Evolutionary conservation across 1,140 invertebrate species (phyloP).

Genomic region (Trialeurodes vaporariorum): DNA sequence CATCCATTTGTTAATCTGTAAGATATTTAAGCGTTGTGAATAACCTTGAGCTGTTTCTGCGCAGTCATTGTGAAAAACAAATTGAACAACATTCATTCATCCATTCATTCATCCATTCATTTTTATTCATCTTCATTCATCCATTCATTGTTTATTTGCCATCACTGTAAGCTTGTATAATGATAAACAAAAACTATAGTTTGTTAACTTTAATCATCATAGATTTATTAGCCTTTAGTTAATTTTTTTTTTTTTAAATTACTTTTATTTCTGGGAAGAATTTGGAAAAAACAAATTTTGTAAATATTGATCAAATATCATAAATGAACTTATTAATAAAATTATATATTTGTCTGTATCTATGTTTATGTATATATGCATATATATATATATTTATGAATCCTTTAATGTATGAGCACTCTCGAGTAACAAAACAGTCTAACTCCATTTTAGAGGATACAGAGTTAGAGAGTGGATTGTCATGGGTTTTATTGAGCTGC

Average conservation of each 20-base stretch:
- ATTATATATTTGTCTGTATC: not conserved
- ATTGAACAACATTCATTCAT: not conserved
- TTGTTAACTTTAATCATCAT: not conserved
- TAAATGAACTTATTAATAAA: not conserved
- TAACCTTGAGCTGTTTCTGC: not conserved
- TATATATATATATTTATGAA: not conserved
- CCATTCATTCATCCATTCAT: not conserved
- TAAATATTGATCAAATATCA: not conserved
- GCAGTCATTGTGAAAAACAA: not conserved
- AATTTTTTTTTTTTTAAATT: not conserved
- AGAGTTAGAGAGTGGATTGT: too few relatives aligned
- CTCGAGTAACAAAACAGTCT: too few relatives aligned
- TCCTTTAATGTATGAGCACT: not conserved
- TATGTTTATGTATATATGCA: slow-evolving; percentile 1
- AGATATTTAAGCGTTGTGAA: not conserved
- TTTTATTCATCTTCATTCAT: not conserved
- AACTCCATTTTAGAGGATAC: too few relatives aligned
- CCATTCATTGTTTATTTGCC: not conserved
- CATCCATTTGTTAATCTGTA: not conserved
- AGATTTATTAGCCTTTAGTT: not conserved
- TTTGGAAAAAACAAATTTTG: too few relatives aligned
- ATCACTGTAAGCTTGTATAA: not conserved
- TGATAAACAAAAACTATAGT: not conserved
- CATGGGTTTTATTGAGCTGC: too few relatives aligned
- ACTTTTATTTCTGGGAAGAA: too few relatives aligned